Evolutionary conservation across 1,140 invertebrate genomes (phyloP), one percentile per base, ranked within the genome.

Genomic region (Leucophenga varia): DNA sequence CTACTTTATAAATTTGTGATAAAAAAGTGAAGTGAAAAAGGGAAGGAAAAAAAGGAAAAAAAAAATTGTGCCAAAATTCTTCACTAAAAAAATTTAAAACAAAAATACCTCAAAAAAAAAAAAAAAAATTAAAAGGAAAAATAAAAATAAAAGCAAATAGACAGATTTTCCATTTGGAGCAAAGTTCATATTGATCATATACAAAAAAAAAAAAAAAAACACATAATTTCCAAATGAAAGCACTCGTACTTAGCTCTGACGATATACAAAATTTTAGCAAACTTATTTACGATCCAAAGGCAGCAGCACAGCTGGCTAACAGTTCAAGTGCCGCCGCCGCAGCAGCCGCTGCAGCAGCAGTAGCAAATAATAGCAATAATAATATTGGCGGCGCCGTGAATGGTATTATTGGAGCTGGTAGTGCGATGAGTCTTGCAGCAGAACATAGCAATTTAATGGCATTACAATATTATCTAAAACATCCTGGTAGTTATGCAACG

Each of bases 181-280:
- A n/a, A n/a, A n/a, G n/a, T n/a, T n/a, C n/a, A n/a, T n/a, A n/a
- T n/a, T n/a, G n/a, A n/a, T n/a, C n/a, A n/a, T 25, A 25, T 25
- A 25, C 22, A 5, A 25, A 5, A 25, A 6, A 6, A 25, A 25
- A 10, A 25, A 5, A 10, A 25, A 25, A 5, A 13, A 37, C 35
- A 37, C 13, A 37, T 28, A 38, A 46, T 48, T 34, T 55, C 42
- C 67, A 71, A 67, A 71, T 71, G 67, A 71, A 71, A 71, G 68
- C 67, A 32, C 30, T 71, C 39, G 60, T 71, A 34, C 55, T 71
- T 22, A 71, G 63, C 50, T 58, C 57, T 19, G 67, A 71, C 49
- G 67, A 71, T 53, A 56, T 71, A 48, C 67, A 71, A 58, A 71
- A 71, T 56, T 71, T 71, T 38, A 68, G 58, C 49, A 71, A 71